A percentile compares a stretch with the other conserved stretches of the same genome.
Conservation (phyloP, 2,888 invertebrate genomes). For the Epistrophella euchroma region DNA sequence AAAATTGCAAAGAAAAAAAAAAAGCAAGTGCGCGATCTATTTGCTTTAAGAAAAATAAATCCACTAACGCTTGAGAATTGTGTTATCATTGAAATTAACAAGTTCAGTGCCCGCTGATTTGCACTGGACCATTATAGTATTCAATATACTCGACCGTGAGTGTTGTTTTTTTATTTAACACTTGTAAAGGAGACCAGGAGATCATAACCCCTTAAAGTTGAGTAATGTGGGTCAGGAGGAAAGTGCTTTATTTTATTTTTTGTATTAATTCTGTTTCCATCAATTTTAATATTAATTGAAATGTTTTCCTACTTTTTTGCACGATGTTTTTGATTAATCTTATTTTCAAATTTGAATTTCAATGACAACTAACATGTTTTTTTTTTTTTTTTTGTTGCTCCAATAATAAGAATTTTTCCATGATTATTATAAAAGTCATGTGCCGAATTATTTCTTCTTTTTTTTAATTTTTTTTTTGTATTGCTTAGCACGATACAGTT, state of each 20-base stretch:
- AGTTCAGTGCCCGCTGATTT: slow-evolving; percentile 59
- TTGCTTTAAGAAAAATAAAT: slow-evolving; percentile 32
- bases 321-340: slow-evolving; percentile 20
- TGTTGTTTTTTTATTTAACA: slow-evolving; percentile 6
- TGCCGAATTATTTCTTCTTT: not conserved
- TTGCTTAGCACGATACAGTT: slow-evolving; percentile 19
- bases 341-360: slow-evolving; percentile 22
- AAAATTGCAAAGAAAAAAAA: not conserved
- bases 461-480: not conserved
- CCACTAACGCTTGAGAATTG: slow-evolving; percentile 35
- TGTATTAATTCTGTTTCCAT: not conserved
- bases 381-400: not conserved
- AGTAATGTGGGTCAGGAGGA: slow-evolving; percentile 33
- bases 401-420: slow-evolving; percentile 22
- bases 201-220: slow-evolving; percentile 10
- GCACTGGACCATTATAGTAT: slow-evolving; percentile 3
- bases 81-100: slow-evolving; percentile 59
- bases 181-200: slow-evolving; percentile 13
- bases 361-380: slow-evolving; percentile 20
- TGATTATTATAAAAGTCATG: slow-evolving; percentile 34
- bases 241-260: not conserved
- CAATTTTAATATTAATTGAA: slow-evolving; percentile 12
- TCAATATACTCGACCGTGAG: slow-evolving; percentile 25
- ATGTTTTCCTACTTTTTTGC: slow-evolving; percentile 34
- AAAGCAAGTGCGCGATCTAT: slow-evolving; percentile 28